Base-by-base conservation (phyloP, 1,140 invertebrate species). In the Gyrodactylus salaris region DNA sequence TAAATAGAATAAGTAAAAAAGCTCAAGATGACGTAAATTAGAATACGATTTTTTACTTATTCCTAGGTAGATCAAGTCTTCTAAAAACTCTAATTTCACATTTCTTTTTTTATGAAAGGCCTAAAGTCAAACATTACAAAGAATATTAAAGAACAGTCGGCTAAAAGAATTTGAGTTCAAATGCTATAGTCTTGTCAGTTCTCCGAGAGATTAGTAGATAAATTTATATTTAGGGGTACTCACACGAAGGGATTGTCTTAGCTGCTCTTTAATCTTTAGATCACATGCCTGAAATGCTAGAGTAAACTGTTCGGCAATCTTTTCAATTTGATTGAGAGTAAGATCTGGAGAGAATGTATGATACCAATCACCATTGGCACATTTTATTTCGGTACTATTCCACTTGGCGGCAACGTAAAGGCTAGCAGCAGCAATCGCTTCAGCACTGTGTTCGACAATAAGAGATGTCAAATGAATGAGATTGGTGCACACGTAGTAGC, bases 321-420 rank as follows among this genome's bases (percentile, higher is more conserved):
- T 7, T n/a, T 54, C n/a, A n/a, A 54, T 54, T n/a, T 54, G 7
- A 54, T 7, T n/a, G 7, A 54, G 34, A 16, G 7, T 54, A 54
- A 54, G 34, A n/a, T 54, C 34, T 16, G 34, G 34, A 7, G 34
- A 54, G 34, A 54, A 54, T 54, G 34, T 54, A 54, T 7, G 7
- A n/a, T 16, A 54, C 34, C 34, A 54, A 16, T 54, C 34, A n/a
- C 34, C 34, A 16, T 54, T 54, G n/a, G 34, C 34, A n/a, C 34
- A 54, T 24, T 71, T 71, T 2, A 71, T 7, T 25, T 71, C 70
- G 20, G 25, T 25, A 71, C 25, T 24, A 71, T 71, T 25, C 70
- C 70, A 71, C 25, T 71, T 71, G 26, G 70, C 21, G n/a, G 70
- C 70, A 7, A 71, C 70, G 26, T 71, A 71, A 21, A 71, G 23